These are phyloP conservation scores for Steatornis caripensis DNA, from an alignment of 2,113 vertebrate species.

Conservation along the genomic window DNA sequence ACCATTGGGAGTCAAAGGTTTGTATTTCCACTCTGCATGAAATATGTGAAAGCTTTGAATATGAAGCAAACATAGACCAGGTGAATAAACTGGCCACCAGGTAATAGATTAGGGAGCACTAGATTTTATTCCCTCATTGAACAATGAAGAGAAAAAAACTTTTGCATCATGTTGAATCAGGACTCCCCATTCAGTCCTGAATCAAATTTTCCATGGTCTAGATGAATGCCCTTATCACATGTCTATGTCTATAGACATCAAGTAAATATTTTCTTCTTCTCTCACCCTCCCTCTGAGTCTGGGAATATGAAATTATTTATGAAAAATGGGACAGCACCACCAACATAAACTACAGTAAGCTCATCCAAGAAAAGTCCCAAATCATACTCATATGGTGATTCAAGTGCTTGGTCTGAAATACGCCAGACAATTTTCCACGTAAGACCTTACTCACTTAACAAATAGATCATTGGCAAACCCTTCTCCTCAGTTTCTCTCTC, in stretches of 20 bases:
- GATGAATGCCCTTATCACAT: neutral
- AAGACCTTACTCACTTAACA: neutral
- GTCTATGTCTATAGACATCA: neutral
- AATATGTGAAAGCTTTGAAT: neutral
- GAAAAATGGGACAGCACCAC: neutral
- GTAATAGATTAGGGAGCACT: neutral
- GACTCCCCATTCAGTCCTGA: neutral
- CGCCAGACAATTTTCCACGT: fast-evolving
- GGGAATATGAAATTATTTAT: neutral
- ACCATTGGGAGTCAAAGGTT: neutral
- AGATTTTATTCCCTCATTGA: neutral
- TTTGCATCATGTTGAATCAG: neutral
- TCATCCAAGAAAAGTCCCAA: neutral
- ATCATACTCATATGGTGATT: neutral
- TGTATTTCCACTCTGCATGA: neutral
- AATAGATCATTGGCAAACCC: neutral
- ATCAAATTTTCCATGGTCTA: neutral
- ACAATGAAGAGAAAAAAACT: neutral
- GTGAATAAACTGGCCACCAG: neutral
- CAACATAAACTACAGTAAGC: neutral
- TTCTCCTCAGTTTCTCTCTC: neutral
- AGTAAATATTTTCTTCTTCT: neutral
- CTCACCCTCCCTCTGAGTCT: neutral
- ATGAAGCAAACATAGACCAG: neutral
- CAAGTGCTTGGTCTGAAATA: neutral